Base-by-base conservation (phyloP, 35 echinoderm and acorn worm genomes). In the Stichopus chloronotus region DNA sequence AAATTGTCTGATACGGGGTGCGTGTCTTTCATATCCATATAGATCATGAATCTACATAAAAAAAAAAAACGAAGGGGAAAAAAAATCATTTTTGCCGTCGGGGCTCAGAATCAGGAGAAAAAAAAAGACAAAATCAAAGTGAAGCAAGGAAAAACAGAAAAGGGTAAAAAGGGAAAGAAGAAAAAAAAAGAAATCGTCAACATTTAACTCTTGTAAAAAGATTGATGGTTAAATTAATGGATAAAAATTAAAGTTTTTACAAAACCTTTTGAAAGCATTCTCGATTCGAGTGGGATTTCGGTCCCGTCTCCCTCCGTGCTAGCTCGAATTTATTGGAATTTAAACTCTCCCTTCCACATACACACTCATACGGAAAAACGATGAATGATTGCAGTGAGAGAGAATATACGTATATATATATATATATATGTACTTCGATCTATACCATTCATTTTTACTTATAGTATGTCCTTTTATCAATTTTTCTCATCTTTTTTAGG, bases 1-100 rank as follows among this genome's bases (percentile, higher is more conserved):
- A 83, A 83, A 83, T 83, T 56, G 80, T 83, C 80, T 52, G 55
- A 83, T 56, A 83, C 80, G 55, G 80, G 61, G 80, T 83, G 52
- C 80, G 80, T 83, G 80, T 83, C 55, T 56, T 55, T 56, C 55
- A 83, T 83, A 55, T 83, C n/a, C 61, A 65, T 65, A 65, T 19
- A 65, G 30, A 14, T 65, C 61, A 19, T 19, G 19, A 19, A 65
- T 83, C 80, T 83, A 8, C 55, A 19, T 6, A 7, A 21, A 43
- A 78, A 5, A 43, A 78, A 78, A 25, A 21, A 9, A 21, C 30
- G 30, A 43, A 43, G 3, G 30, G 30, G 30, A 43, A 43, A 43
- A 43, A 56, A 56, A 56, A 83, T 83, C 55, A 83, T 83, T 83
- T 83, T 83, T 55, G 80, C 80, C 80, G 80, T 52, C 11, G 80